Evolutionary conservation across 2,888 invertebrate species (phyloP), one percentile per base, ranked within the genome.

Genomic region (Auanema sp.): DNA sequence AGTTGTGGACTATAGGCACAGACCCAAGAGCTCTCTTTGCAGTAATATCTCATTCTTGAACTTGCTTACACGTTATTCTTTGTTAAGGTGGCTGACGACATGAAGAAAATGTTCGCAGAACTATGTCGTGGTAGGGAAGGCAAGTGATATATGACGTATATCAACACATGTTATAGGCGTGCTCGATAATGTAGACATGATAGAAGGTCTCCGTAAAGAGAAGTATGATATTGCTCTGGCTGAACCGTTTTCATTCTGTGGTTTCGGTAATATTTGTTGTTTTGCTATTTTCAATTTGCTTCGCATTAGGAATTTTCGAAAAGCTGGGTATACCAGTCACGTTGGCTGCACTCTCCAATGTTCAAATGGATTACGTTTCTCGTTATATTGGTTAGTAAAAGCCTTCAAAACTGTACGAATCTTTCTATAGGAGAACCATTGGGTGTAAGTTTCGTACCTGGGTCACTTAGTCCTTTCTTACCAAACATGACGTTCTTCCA

Each of bases 181-280:
- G 8, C 8, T 33, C 4, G 8, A 8, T 8, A 33, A 33, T 33
- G 33, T 33, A 8, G 33, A 33, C 4, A 3, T 33, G 3, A 5
- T 33, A 33, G 33, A 33, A 33, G 33, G 8, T 5, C 8, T 33
- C 4, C 3, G 8, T 5, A 33, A 43, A 8, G 61, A 62, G 18
- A 49, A 62, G 1, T 62, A 51, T 18, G 62, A 62, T 16, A 25
- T 52, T 11, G 62, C 50, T 8, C 51, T 62, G 16, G 57, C 14
- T 24, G 62, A 62, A 23, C 62, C 62, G 1, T 62, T 62, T 41
- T 47, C 42, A 16, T 57, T 57, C 25, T 62, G 62, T 43, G 57
- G 57, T 18, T 57, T 62, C n/a, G 62, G 62, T 62, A 16, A 21
- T 5, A 21, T 21, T 14, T n/a, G n/a, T n/a, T n/a, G n/a, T n/a